These are phyloP conservation scores for Onychomys arenicola DNA, from an alignment of 2,797 vertebrate species.

Conservation along the genomic window DNA sequence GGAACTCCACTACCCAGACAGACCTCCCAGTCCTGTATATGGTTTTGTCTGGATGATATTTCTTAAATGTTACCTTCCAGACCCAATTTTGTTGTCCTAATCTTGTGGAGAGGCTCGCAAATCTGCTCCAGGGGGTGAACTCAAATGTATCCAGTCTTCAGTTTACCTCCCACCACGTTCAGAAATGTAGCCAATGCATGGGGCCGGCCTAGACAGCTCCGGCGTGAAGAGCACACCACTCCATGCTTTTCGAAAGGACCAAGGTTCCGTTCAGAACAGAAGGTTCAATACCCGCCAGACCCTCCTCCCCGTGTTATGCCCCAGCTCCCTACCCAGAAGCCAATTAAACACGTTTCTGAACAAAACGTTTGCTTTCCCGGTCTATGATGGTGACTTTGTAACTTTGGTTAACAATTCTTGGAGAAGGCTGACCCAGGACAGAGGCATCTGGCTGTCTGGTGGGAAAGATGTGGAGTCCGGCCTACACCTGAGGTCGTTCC, in stretches of 20 bases:
- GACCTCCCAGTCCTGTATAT: not conserved
- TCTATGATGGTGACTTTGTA: not conserved
- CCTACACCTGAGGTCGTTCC: rapidly evolving
- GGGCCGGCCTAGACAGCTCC: not conserved
- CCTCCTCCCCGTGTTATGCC: not conserved
- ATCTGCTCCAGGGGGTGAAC: not conserved
- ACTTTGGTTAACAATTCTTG: slow-evolving; percentile 29
- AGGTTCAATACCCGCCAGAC: not conserved
- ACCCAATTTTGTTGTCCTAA: not conserved
- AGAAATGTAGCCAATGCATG: not conserved
- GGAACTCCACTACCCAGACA: not conserved
- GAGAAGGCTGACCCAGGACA: not conserved
- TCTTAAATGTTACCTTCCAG: not conserved
- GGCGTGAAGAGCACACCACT: not conserved
- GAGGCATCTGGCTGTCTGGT: not conserved
- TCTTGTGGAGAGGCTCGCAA: not conserved
- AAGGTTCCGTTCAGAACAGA: not conserved
- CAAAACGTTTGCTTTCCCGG: slow-evolving; percentile 19
- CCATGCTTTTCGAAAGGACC: not conserved
- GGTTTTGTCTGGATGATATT: not conserved
- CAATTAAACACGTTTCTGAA: slow-evolving; percentile 1
- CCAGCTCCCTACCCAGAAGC: not conserved
- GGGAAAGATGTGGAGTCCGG: not conserved
- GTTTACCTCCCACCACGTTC: not conserved
- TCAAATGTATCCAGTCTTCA: not conserved